Conservation (phyloP, 2,113 vertebrate species). For the Enhydra lutris region DNA sequence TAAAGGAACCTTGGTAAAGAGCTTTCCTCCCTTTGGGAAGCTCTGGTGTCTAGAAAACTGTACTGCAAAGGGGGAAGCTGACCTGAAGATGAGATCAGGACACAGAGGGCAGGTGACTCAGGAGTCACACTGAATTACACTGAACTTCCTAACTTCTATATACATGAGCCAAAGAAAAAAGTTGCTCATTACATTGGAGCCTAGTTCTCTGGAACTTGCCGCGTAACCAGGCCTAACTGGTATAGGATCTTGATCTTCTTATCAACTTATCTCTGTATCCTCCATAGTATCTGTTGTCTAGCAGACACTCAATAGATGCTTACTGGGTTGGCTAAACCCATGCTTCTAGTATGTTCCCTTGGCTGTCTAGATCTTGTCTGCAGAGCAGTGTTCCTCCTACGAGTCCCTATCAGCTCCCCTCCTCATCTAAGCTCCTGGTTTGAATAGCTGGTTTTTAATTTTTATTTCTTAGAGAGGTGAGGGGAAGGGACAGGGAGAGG, state of each 20-base stretch:
- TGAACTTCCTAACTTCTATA: not conserved
- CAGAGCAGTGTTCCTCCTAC: not conserved
- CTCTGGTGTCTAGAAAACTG: not conserved
- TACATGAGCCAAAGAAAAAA: not conserved
- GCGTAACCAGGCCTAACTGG: not conserved
- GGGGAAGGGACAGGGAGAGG: not conserved
- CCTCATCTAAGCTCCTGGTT: not conserved
- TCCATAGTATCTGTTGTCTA: not conserved
- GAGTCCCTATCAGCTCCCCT: not conserved
- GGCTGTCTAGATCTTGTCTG: not conserved
- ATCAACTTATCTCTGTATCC: not conserved
- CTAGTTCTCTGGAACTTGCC: not conserved
- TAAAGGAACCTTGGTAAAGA: not conserved
- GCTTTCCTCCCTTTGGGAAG: not conserved
- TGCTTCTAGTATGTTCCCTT: not conserved
- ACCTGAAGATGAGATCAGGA: not conserved
- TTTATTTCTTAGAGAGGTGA: not conserved
- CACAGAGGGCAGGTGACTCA: not conserved
- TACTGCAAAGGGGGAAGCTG: not conserved
- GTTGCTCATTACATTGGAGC: not conserved
- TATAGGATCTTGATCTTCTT: not conserved
- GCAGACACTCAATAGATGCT: not conserved
- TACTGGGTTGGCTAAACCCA: not conserved
- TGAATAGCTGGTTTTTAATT: not conserved
- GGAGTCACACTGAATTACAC: not conserved